A percentile compares a stretch with the other conserved stretches of the same genome.
Conservation (phyloP, 1,140 invertebrate species). For the Drosophila varians region DNA sequence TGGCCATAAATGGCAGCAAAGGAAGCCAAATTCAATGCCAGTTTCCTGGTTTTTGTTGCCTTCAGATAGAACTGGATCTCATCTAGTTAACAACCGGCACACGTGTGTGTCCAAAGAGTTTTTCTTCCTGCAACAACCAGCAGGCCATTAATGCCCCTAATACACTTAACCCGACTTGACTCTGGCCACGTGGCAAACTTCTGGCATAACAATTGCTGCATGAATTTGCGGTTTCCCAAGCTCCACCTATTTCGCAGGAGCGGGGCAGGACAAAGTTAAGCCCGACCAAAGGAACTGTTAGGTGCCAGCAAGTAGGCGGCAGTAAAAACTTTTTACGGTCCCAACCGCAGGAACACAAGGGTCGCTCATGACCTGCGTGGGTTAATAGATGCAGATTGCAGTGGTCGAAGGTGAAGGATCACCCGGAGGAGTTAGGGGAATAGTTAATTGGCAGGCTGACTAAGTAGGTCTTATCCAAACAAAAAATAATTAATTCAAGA, state of each 20-base stretch:
- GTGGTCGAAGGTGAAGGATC: not conserved
- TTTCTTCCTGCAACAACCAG: slow-evolving; percentile 21
- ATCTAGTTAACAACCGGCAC: slow-evolving; percentile 63
- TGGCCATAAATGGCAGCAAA: slow-evolving; percentile 27
- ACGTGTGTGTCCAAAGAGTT: slow-evolving; percentile 58
- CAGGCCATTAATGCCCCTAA: slow-evolving; percentile 66
- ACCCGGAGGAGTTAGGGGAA: not conserved
- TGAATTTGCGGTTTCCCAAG: slow-evolving; percentile 59
- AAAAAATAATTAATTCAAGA: not conserved
- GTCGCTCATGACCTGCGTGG: slow-evolving; percentile 1
- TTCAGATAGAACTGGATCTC: slow-evolving; percentile 2
- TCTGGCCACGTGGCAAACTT: slow-evolving; percentile 62
- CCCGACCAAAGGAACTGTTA: not conserved
- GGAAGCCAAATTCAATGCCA: not conserved
- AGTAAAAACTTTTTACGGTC: slow-evolving; percentile 52
- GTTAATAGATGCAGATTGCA: slow-evolving; percentile 55
- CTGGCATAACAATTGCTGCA: slow-evolving; percentile 72
- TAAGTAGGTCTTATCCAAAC: slow-evolving; percentile 26
- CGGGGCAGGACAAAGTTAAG: not conserved
- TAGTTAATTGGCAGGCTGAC: slow-evolving; percentile 29
- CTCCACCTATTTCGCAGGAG: not conserved
- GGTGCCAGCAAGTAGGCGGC: slow-evolving; percentile 28
- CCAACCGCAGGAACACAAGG: slow-evolving; percentile 23
- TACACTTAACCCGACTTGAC: slow-evolving; percentile 61
- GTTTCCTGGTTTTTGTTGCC: not conserved